Percentiles rank a stretch among this genome's conserved stretches.
Evolutionary conservation across 64 coral and sea anemone genomes (phyloP).

Genomic region (Hydrozoanthus tunicans): DNA sequence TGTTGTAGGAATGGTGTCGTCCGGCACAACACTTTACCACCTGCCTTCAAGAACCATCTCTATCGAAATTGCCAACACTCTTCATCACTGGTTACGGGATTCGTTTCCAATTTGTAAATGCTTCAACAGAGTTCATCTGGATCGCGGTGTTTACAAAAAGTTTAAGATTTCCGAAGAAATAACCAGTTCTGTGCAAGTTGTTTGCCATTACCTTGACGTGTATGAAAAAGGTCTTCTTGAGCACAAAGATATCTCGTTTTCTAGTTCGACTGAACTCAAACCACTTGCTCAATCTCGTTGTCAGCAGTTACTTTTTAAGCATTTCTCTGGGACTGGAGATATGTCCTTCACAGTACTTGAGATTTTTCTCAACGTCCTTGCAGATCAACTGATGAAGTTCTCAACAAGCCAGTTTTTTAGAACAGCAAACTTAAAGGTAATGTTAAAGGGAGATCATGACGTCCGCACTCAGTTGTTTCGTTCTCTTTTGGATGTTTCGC

Average conservation of each 20-base stretch:
- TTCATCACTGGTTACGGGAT: constrained; percentile 55
- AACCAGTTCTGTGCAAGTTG: constrained; percentile 77
- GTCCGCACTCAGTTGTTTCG: constrained; percentile 73
- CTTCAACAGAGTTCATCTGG: constrained; percentile 59
- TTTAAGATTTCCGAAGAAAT: constrained; percentile 56
- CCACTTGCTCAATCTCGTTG: constrained; percentile 42
- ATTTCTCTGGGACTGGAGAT: constrained; percentile 68
- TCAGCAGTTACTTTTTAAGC: constrained; percentile 45
- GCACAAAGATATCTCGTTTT: constrained; percentile 45
- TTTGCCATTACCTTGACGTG: constrained; percentile 79
- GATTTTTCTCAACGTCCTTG: constrained; percentile 74
- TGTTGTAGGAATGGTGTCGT: constrained; percentile 61
- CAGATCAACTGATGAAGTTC: constrained; percentile 81
- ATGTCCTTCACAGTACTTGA: constrained; percentile 68
- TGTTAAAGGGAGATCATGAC: constrained; percentile 53
- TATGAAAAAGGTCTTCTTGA: constrained; percentile 68
- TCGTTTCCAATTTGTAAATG: constrained; percentile 58
- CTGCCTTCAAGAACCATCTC: constrained; percentile 33
- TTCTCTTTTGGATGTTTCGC: constrained; percentile 79
- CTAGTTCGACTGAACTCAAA: constrained; percentile 32
- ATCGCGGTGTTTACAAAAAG: constrained; percentile 39
- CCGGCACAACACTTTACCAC: constrained; percentile 57
- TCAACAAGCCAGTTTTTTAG: constrained; percentile 85
- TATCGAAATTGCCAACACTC: constrained; percentile 68
- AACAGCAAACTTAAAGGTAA: constrained; percentile 60